Evolutionary conservation across 2,888 invertebrate species (phyloP).

Genomic region (Osmoderma eremita): DNA sequence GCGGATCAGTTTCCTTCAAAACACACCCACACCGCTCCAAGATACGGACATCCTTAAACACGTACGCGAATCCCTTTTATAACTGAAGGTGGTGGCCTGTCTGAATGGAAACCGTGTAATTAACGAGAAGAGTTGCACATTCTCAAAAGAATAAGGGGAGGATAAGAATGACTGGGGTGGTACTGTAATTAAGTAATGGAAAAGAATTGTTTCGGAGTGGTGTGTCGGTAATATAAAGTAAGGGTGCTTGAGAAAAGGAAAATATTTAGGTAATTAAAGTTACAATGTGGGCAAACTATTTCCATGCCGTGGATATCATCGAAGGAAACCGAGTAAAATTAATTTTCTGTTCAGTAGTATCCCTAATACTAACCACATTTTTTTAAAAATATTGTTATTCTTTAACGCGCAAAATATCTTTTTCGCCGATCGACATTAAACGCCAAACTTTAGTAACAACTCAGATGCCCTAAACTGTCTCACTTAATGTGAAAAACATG

Average conservation of each 20-base stretch:
- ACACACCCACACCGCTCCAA: neutral
- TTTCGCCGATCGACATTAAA: no score
- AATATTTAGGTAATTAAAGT: constrained; percentile 10
- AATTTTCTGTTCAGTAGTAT: no score
- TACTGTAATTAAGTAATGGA: constrained; percentile 20
- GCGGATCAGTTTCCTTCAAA: constrained; percentile 9
- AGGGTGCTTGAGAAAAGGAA: constrained; percentile 5
- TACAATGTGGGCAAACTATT: neutral
- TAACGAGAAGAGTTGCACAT: constrained; percentile 15
- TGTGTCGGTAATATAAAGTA: constrained; percentile 1
- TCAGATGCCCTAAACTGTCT: no score
- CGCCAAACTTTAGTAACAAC: no score
- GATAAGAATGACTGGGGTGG: neutral
- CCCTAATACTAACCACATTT: no score
- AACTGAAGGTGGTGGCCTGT: neutral
- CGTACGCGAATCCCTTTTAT: neutral
- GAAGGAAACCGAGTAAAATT: no score
- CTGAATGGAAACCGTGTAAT: constrained; percentile 13
- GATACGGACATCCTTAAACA: neutral
- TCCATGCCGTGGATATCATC: neutral
- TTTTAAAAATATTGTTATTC: no score
- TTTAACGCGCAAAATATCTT: no score
- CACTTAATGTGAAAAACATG: no score
- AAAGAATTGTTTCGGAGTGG: constrained; percentile 2
- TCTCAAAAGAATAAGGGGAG: constrained; percentile 3